Base-by-base conservation (phyloP, 2,113 vertebrate genomes). In the Nyctereutes procyonoides region DNA sequence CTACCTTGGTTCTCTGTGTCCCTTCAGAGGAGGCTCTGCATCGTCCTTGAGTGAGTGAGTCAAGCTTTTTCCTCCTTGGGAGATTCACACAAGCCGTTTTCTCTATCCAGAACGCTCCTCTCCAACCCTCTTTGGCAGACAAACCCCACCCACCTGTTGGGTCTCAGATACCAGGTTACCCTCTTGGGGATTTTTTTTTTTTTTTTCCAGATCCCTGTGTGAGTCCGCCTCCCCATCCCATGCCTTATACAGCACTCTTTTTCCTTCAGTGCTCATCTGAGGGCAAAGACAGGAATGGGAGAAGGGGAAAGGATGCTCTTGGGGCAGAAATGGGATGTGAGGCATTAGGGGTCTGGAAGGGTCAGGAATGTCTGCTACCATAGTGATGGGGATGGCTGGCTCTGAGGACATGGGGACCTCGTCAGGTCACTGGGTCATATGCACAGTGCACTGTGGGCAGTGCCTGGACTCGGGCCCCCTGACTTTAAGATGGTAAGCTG, bases 361-460 rank as follows among this genome's bases (percentile, higher is more conserved):
- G 65, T 15, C 62, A 73, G n/a, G 17, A 63, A 13, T 5, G 3
- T 35, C 53, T 1, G 8, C 48, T 51, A 2, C 51, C 12, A 7
- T 22, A 3, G 51, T 65, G 35, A 9, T 26, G 20, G 71, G 5
- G 63, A 62, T 35, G 69, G 56, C 7, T 1, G 58, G 82, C 71
- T 22, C 62, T 51, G 1, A 74, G 62, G 38, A 80, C 20, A 7
- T 4, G 48, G 1, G 22, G 38, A 9, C n/a, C 8, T 8, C 19
- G 43, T 43, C 43, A 43, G 43, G 43, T 43, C 43, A 43, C 32
- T 7, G 17, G 16, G 38, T 30, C 48, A 20, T 16, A 0, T 0
- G 11, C 0, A 0, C 32, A 26, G 38, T 2, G 48, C 15, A 51
- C 55, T 35, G 19, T 0, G 2, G 24, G 19, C 15, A 2, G 38